Base-by-base conservation (phyloP, 2,113 vertebrate species). In the Lota lota region DNA sequence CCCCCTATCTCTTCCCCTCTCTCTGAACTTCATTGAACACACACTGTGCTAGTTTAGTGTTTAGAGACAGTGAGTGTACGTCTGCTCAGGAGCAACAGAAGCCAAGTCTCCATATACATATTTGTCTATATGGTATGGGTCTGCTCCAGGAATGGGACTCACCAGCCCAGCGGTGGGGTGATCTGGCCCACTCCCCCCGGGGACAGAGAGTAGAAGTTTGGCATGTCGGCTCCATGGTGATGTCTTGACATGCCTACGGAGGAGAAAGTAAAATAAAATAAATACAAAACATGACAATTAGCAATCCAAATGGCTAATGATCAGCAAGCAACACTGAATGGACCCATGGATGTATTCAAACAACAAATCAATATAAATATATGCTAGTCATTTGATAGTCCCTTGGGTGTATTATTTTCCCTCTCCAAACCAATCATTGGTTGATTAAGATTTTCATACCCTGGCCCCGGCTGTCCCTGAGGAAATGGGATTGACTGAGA, bases 131-230 rank as follows among this genome's bases (percentile, higher is more conserved):
- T 10, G 8, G 40, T 47, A 10, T 47, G 40, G 40, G 40, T 14
- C 10, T 12, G 40, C 40, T 47, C 40, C 40, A 8, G 40, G 40
- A 2, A 62, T 15, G 22, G 65, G 68, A 91, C 95, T 96, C 92
- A 98, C 97, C 97, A 99, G 92, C 96, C 96, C 76, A 99, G 92
- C 67, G 97, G 96, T 73, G 97, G 97, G 63, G 97, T 98, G 84
- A 98, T 95, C 92, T 97, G 97, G 68, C 97, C 97, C 53, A 98
- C 95, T 71, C 93, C 94, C 66, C 96, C 95, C 16, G 96, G 96
- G 85, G 96, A 98, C 82, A 99, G 91, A 12, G 97, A 92, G 90
- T 98, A 99, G 89, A 98, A 99, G 85, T 95, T 95, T 77, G 97
- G 86, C 84, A 99, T 95, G 87, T 99, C 97, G 70, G 94, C 95